A percentile compares a stretch with the other conserved stretches of the same genome.
phyloP scores from a whole-genome alignment of 2,888 invertebrate genomes.

The Saturnia japonica region DNA sequence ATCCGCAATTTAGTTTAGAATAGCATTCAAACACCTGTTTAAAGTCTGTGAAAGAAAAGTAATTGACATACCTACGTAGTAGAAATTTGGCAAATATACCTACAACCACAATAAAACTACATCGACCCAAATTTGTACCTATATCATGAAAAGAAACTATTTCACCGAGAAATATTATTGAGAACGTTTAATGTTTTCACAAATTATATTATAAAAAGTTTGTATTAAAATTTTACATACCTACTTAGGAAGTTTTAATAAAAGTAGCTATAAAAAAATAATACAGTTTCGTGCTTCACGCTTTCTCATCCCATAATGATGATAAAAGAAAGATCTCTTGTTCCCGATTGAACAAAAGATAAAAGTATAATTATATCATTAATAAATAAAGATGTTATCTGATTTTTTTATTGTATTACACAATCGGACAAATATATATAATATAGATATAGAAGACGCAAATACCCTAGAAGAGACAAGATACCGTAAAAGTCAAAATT shows the following conservation, averaged over 20 bases:
- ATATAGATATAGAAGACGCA: too few species aligned
- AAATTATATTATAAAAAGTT: neutral
- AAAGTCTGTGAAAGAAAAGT: conserved; percentile 13
- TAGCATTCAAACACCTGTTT: conserved; percentile 13
- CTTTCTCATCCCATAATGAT: neutral
- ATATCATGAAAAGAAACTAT: neutral
- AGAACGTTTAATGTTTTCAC: neutral
- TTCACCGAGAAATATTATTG: neutral
- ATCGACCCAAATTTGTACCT: conserved; percentile 1
- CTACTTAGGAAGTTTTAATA: neutral
- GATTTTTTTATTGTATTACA: too few species aligned
- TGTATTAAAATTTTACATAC: neutral
- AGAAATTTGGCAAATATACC: neutral
- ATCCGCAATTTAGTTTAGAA: conserved; percentile 14
- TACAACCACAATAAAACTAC: neutral
- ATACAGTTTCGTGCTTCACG: neutral
- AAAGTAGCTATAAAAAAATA: neutral
- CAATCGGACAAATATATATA: too few species aligned
- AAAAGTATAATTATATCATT: neutral
- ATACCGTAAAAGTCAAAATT: too few species aligned
- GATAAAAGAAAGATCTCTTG: neutral
- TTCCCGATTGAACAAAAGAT: neutral
- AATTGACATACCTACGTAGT: conserved; percentile 14
- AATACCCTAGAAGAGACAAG: too few species aligned
- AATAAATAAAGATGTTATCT: neutral